Conservation (phyloP, 2,888 invertebrate species). For the Drosophila paramelanica region DNA sequence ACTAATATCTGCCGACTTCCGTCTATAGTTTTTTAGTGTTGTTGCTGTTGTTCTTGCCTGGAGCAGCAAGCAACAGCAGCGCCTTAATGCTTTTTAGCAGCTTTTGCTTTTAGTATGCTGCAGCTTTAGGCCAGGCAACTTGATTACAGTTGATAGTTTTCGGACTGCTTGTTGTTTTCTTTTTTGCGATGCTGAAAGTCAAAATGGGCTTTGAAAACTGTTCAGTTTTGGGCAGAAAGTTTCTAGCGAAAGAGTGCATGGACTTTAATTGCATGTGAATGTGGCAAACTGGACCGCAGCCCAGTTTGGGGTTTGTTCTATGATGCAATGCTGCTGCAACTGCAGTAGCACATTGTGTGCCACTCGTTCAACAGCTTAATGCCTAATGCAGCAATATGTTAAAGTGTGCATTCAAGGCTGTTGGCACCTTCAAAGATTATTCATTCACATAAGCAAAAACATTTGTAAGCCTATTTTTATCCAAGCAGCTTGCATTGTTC, state of each 20-base stretch:
- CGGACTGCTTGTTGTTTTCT: slow-evolving; percentile 35
- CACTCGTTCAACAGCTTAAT: not conserved
- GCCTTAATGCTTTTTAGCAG: slow-evolving; percentile 77
- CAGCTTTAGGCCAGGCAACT: slow-evolving; percentile 70
- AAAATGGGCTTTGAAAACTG: slow-evolving; percentile 47
- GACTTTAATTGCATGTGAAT: slow-evolving; percentile 59
- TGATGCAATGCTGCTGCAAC: not conserved
- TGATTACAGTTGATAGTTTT: slow-evolving; percentile 81
- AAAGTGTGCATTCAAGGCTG: too few species aligned
- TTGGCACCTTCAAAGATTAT: too few species aligned
- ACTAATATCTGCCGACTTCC: slow-evolving; percentile 80
- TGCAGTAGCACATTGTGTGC: not conserved
- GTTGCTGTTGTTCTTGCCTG: slow-evolving; percentile 19
- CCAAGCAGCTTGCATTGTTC: not conserved
- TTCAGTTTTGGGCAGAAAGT: slow-evolving; percentile 33
- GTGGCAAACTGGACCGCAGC: slow-evolving; percentile 49
- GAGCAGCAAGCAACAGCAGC: slow-evolving; percentile 39
- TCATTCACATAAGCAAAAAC: not conserved
- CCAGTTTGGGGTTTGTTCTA: slow-evolving; percentile 21
- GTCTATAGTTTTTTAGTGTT: slow-evolving; percentile 62
- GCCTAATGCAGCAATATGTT: not conserved
- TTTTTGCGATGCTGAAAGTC: slow-evolving; percentile 51
- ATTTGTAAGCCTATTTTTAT: not conserved
- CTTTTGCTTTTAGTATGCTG: slow-evolving; percentile 66
- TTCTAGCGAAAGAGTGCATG: slow-evolving; percentile 42